Conservation (phyloP, 2,113 vertebrate species). For the Australoheros scitulus region DNA sequence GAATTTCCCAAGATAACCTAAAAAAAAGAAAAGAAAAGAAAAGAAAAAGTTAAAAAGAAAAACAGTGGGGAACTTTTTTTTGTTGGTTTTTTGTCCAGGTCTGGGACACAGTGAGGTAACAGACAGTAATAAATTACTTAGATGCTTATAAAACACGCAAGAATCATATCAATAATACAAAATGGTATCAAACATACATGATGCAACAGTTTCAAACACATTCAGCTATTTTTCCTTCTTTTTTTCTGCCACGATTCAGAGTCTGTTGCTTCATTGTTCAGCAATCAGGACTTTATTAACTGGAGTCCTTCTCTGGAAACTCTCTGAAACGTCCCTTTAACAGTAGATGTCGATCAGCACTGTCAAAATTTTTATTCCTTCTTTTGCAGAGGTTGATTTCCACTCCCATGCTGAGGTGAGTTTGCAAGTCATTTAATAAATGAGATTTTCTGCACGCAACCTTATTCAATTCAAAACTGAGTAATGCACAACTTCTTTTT, state of each 20-base stretch:
- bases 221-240: slow-evolving; percentile 11
- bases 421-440: slow-evolving; percentile 21
- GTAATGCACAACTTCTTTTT: background rate
- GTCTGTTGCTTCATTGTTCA: slow-evolving; percentile 44
- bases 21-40: background rate
- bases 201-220: slow-evolving; percentile 66
- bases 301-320: slow-evolving; percentile 18
- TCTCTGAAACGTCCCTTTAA: slow-evolving; percentile 11
- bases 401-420: slow-evolving; percentile 43
- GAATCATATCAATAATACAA: slow-evolving; percentile 72
- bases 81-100: slow-evolving; percentile 55
- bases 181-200: slow-evolving; percentile 76
- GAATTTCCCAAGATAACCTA: background rate
- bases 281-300: background rate
- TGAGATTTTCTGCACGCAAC: background rate
- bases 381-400: slow-evolving; percentile 17
- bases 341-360: slow-evolving; percentile 9
- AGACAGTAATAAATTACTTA: slow-evolving; percentile 77
- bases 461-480: slow-evolving; percentile 7
- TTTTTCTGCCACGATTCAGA: slow-evolving; percentile 6
- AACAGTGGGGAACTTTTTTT: background rate
- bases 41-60: background rate
- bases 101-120: slow-evolving; percentile 75
- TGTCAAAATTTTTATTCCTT: background rate
- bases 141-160: slow-evolving; percentile 70